Evolutionary conservation across 2,888 invertebrate genomes (phyloP).

Genomic region (Caenorhabditis wallacei): DNA sequence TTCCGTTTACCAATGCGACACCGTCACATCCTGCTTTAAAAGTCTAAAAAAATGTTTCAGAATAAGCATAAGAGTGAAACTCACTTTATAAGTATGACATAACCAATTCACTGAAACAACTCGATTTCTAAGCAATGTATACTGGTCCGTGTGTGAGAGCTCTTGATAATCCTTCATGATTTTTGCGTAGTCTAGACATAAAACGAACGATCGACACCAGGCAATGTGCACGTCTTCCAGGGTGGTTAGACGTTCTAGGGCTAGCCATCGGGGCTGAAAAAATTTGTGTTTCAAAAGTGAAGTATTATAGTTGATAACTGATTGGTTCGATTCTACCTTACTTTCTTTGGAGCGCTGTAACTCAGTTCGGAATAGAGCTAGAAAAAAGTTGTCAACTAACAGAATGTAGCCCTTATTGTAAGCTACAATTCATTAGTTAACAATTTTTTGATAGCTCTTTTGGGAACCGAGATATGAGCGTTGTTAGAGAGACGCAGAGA

Average conservation of each 20-base stretch:
- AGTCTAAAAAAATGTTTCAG: conserved; percentile 54
- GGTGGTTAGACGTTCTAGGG: conserved; percentile 72
- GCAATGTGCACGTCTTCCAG: conserved; percentile 79
- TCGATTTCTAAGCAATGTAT: conserved; percentile 74
- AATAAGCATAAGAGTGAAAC: too few species aligned
- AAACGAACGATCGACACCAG: conserved; percentile 78
- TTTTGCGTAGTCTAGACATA: conserved; percentile 76
- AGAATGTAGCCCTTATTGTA: too few species aligned
- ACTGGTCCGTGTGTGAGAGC: conserved; percentile 72
- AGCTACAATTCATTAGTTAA: too few species aligned
- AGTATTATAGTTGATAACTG: neutral
- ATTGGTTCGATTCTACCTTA: too few species aligned
- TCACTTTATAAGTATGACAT: conserved; percentile 76
- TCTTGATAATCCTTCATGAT: conserved; percentile 74
- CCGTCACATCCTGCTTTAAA: conserved; percentile 75
- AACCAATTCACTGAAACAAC: conserved; percentile 79
- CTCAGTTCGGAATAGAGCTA: too few species aligned
- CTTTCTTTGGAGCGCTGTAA: too few species aligned
- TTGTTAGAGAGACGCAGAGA: too few species aligned
- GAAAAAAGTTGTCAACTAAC: too few species aligned
- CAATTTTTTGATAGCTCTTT: too few species aligned
- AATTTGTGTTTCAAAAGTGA: neutral
- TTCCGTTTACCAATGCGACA: conserved; percentile 77
- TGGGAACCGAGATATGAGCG: too few species aligned
- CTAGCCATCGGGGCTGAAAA: conserved; percentile 76